Evolutionary conservation across 2,113 vertebrate genomes (phyloP).

Genomic region (Aegypius monachus): DNA sequence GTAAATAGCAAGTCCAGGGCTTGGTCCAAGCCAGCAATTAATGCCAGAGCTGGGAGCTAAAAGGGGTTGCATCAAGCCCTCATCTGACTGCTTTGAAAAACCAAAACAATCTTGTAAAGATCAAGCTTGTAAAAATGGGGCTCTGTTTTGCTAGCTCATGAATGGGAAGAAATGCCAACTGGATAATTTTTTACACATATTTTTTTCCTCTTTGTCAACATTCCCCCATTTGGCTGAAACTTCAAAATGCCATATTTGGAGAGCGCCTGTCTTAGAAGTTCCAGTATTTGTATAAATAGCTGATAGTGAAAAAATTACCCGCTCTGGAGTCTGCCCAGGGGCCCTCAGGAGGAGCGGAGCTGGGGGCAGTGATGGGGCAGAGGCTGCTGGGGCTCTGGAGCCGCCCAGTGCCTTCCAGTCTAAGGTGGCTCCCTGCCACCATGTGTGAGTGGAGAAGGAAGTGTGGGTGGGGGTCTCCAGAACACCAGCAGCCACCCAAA

Average conservation of each 20-base stretch:
- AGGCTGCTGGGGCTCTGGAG: not conserved
- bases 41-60: not conserved
- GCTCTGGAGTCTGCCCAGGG: not conserved
- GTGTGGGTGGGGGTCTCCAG: not conserved
- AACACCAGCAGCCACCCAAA: not conserved
- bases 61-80: not conserved
- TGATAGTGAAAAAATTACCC: conserved; percentile 9
- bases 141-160: not conserved
- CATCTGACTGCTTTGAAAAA: not conserved
- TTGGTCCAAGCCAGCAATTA: not conserved
- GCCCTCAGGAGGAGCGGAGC: not conserved
- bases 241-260: conserved; percentile 27
- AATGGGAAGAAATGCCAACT: conserved; percentile 27
- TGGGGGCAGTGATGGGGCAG: rapidly evolving
- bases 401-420: not conserved
- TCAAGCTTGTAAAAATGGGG: not conserved
- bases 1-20: not conserved
- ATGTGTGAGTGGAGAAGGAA: not conserved
- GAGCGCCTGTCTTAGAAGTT: not conserved
- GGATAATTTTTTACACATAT: not conserved
- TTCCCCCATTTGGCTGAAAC: conserved; percentile 9
- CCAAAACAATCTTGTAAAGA: not conserved
- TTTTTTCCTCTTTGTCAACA: conserved; percentile 18
- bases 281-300: conserved; percentile 27
- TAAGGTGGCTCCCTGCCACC: not conserved